A percentile compares a stretch with the other conserved stretches of the same genome.
Conservation (phyloP, 2,797 vertebrate genomes). For the Pseudochirops cupreus region DNA sequence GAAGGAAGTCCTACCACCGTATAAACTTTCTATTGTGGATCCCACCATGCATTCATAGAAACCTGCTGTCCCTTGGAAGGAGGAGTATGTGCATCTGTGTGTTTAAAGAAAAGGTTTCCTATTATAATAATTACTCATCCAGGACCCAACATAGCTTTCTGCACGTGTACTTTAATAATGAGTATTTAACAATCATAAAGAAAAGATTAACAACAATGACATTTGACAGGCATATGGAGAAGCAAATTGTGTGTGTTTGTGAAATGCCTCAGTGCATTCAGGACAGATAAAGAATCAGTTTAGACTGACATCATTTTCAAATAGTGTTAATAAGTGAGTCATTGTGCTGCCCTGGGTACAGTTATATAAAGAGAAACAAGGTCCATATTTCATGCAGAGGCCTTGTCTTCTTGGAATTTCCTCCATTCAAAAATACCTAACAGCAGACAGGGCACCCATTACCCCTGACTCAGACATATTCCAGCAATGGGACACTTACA, state of each 20-base stretch:
- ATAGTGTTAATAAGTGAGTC: background rate
- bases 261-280: background rate
- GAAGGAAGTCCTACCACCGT: background rate
- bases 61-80: background rate
- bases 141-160: background rate
- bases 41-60: background rate
- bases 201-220: background rate
- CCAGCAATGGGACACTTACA: background rate
- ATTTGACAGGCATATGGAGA: background rate
- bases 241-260: background rate
- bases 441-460: background rate
- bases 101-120: background rate
- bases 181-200: background rate
- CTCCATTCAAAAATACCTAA: constrained; percentile 37
- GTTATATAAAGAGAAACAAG: background rate
- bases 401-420: constrained; percentile 25
- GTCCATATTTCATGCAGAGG: background rate
- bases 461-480: background rate
- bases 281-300: constrained; percentile 12
- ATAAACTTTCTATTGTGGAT: background rate
- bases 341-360: background rate
- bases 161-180: background rate
- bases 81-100: background rate
- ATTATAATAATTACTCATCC: background rate
- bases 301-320: background rate